Base-by-base conservation (phyloP, 2,888 invertebrate species). In the Sturmia bella region DNA sequence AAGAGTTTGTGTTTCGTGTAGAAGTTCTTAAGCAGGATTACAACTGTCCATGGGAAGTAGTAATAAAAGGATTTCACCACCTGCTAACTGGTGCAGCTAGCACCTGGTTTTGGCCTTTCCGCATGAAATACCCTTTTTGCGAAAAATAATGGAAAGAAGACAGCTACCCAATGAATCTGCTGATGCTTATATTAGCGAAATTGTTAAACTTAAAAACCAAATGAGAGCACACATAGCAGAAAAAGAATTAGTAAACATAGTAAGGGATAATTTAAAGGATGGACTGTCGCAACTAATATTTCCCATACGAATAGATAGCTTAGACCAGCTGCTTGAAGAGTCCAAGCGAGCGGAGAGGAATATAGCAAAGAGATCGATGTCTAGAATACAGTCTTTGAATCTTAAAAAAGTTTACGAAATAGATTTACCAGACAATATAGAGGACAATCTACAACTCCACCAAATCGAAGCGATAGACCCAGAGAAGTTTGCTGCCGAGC, bases 61-160 rank as follows among this genome's bases (percentile, higher is more conserved):
- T 63, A 11, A 45, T 63, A 12, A 70, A 50, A 59, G 70, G 70
- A 11, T 70, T 70, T 13, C 70, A 72, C 12, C 48, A 50, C 32
- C 21, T 72, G 12, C 5, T 72, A 11, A 27, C 52, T 0, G 72
- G 61, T 5, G 15, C n/a, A n/a, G n/a, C n/a, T n/a, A n/a, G n/a
- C n/a, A n/a, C n/a, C n/a, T 0, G 61, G 27, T 27, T 27, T 6
- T 4, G 27, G 6, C 27, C 3, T 27, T 27, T 27, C 27, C 3
- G 6, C 27, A 27, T 27, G 27, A 27, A 27, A 6, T 27, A 27
- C 27, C 27, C 27, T 27, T 3, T 27, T 27, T 27, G 6, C 27
- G 27, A 27, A 21, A 24, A 24, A 61, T 61, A 12, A 61, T 63
- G 27, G 50, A 50, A 24, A 6, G 19, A 48, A 15, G 45, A 48